phyloP scores from a whole-genome alignment of 2,888 invertebrate genomes.

The Drosophila demipolita region DNA sequence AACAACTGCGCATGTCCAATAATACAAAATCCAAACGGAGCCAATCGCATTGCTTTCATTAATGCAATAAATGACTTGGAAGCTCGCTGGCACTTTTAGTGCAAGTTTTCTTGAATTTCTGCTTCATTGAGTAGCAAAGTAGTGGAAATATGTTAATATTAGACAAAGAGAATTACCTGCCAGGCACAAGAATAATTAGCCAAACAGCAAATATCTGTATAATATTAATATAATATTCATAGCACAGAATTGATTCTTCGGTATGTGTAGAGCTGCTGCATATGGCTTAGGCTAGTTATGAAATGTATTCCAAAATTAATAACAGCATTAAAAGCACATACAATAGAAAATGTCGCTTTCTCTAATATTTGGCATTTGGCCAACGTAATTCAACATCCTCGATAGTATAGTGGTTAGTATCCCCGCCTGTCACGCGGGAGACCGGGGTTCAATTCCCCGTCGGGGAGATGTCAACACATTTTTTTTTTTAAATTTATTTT shows the following conservation, averaged over 20 bases:
- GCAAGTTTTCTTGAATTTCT: background rate
- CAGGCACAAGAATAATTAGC: background rate
- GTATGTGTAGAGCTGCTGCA: background rate
- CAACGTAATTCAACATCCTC: background rate
- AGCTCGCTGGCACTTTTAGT: background rate
- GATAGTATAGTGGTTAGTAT: constrained; percentile 63
- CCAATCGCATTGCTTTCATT: background rate
- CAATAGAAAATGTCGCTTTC: fast-evolving
- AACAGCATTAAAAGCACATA: background rate
- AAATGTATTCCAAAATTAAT: background rate
- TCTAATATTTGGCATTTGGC: background rate
- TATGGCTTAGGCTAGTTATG: background rate
- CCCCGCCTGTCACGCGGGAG: constrained; percentile 60
- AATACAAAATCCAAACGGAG: background rate
- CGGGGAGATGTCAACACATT: constrained; percentile 29
- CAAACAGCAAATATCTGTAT: background rate
- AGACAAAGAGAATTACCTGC: background rate
- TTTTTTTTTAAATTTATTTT: background rate
- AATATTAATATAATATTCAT: background rate
- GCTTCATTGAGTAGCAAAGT: background rate
- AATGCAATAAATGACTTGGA: background rate
- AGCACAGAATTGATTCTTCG: background rate
- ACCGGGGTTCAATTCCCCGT: constrained; percentile 63
- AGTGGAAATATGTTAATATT: background rate
- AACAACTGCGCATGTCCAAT: background rate